These are phyloP conservation scores for Pterobdella sp. DNA, from an alignment of 2,888 invertebrate genomes.

Conservation along the genomic window DNA sequence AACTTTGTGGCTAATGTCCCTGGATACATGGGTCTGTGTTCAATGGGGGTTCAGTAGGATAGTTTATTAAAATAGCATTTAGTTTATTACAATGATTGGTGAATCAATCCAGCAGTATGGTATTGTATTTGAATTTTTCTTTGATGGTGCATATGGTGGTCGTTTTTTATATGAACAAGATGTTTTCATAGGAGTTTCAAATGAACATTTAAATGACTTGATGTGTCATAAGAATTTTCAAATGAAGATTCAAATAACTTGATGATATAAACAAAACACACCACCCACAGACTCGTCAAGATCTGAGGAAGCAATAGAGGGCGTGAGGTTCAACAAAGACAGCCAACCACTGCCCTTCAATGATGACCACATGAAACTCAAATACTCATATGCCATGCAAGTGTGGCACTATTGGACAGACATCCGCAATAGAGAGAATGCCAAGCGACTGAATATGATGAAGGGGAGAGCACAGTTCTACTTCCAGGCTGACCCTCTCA, in stretches of 20 bases:
- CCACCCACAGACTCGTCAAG: neutral
- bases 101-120: no score
- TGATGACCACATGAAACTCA: conserved; percentile 26
- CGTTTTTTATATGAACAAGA: neutral
- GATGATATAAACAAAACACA: no score
- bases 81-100: no score
- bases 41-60: neutral
- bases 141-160: neutral
- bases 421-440: conserved; percentile 22
- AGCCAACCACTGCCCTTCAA: conserved; percentile 20
- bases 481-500: conserved; percentile 26
- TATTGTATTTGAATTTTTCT: no score
- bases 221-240: no score
- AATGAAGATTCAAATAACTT: no score
- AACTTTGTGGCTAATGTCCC: neutral
- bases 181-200: no score
- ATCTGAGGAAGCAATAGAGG: neutral
- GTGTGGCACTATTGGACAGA: conserved; percentile 29
- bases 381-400: conserved; percentile 29
- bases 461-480: conserved; percentile 15
- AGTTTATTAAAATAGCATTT: no score
- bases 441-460: neutral
- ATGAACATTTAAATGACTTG: no score
- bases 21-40: neutral
- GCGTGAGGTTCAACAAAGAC: neutral